phyloP scores from a whole-genome alignment of 2,113 vertebrate species.

The Nibea coibor region DNA sequence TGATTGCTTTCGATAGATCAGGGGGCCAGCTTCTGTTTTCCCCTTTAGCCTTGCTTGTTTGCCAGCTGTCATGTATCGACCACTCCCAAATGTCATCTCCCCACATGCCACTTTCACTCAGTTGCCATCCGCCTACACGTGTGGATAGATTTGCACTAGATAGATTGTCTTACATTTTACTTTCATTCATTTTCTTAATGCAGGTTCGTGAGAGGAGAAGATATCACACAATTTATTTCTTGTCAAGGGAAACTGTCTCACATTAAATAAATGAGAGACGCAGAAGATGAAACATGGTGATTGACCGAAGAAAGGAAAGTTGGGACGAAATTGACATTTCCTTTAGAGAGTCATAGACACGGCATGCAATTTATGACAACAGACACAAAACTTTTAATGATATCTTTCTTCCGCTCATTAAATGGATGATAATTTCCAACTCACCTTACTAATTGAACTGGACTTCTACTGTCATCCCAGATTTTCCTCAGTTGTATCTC shows the following conservation, averaged over 20 bases:
- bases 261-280: neutral
- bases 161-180: neutral
- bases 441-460: neutral
- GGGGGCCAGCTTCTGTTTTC: conserved; percentile 42
- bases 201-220: neutral
- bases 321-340: neutral
- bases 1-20: conserved; percentile 65
- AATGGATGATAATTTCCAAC: neutral
- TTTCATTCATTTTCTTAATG: neutral
- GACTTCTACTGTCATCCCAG: neutral
- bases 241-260: neutral
- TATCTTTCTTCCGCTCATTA: neutral
- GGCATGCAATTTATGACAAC: too few relatives aligned
- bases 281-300: neutral
- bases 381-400: neutral
- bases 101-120: conserved; percentile 18
- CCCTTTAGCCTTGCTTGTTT: conserved; percentile 48
- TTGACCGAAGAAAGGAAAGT: neutral
- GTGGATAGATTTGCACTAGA: neutral
- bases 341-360: neutral
- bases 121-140: neutral
- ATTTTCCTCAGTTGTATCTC: neutral
- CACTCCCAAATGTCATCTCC: conserved; percentile 54
- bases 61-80: conserved; percentile 64
- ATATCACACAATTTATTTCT: neutral